Conservation (phyloP, 2,113 vertebrate genomes). For the Hiodon alosoides region DNA sequence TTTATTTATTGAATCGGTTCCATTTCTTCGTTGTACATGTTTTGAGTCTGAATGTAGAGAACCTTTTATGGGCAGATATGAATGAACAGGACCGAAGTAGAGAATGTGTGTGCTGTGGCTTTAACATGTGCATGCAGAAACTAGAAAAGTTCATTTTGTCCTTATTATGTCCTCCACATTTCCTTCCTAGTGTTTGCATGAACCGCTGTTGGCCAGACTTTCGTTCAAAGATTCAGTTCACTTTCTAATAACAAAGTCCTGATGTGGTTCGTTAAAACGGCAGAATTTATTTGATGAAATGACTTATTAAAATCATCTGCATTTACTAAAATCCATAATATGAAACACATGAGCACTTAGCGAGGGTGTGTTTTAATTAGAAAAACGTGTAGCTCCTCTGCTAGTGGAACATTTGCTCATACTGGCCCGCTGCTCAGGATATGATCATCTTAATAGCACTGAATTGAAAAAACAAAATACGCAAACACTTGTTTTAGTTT, state of each 20-base stretch:
- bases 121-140: too few species aligned
- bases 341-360: conserved; percentile 13
- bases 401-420: conserved; percentile 20
- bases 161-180: neutral
- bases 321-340: conserved; percentile 16
- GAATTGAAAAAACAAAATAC: conserved; percentile 11
- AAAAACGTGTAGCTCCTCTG: conserved; percentile 22
- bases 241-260: conserved; percentile 7
- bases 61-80: too few species aligned
- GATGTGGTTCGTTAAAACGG: conserved; percentile 21
- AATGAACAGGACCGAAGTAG: too few species aligned
- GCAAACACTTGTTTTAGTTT: neutral
- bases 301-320: conserved; percentile 26
- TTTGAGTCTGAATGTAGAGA: too few species aligned
- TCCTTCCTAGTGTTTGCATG: neutral
- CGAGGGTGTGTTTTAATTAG: conserved; percentile 21
- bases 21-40: too few species aligned
- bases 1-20: too few species aligned
- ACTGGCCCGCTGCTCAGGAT: conserved; percentile 14
- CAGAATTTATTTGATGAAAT: conserved; percentile 27
- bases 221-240: neutral
- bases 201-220: neutral
- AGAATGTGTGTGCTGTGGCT: too few species aligned
- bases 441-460: conserved; percentile 13
- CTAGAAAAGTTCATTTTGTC: neutral